phyloP scores from a whole-genome alignment of 2,888 invertebrate species.

The Pristionchus arcanus region DNA sequence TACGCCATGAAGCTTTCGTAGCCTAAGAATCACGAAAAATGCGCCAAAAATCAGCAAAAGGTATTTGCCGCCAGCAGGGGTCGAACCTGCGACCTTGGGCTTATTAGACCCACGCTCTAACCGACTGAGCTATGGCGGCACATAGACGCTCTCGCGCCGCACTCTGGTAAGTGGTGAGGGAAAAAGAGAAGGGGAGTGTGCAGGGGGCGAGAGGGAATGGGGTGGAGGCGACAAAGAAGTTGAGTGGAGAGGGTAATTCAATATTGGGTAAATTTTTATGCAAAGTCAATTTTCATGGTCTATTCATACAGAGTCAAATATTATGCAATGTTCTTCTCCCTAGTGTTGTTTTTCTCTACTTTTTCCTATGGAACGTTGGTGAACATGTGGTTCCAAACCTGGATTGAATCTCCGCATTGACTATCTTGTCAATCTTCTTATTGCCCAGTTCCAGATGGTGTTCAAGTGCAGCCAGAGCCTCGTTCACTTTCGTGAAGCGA shows the following conservation, averaged over 20 bases:
- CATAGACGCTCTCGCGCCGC: background rate
- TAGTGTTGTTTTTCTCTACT: too few species aligned
- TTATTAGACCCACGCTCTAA: conserved; percentile 63
- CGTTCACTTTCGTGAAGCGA: conserved; percentile 76
- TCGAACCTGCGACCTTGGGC: conserved; percentile 62
- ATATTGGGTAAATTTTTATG: too few species aligned
- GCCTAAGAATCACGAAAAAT: background rate
- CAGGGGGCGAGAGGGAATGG: background rate
- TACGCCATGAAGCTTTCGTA: background rate
- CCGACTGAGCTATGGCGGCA: conserved; percentile 61
- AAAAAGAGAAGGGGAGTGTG: background rate
- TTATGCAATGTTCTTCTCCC: background rate
- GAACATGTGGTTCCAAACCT: conserved; percentile 59
- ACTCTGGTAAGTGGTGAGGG: conserved; percentile 5
- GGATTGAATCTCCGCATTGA: conserved; percentile 69
- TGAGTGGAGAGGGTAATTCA: too few species aligned
- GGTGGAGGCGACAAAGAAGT: background rate
- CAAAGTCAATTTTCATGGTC: too few species aligned
- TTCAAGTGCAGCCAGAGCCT: conserved; percentile 76
- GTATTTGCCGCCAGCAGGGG: conserved; percentile 57
- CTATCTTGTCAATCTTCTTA: conserved; percentile 75
- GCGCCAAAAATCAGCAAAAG: conserved; percentile 12
- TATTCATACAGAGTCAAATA: too few species aligned
- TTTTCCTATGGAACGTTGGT: too few species aligned
- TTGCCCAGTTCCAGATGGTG: conserved; percentile 76